Percentiles rank a stretch among this genome's conserved stretches.
Evolutionary conservation across 1,140 invertebrate species (phyloP).

Genomic region (Procambarus virginalis): DNA sequence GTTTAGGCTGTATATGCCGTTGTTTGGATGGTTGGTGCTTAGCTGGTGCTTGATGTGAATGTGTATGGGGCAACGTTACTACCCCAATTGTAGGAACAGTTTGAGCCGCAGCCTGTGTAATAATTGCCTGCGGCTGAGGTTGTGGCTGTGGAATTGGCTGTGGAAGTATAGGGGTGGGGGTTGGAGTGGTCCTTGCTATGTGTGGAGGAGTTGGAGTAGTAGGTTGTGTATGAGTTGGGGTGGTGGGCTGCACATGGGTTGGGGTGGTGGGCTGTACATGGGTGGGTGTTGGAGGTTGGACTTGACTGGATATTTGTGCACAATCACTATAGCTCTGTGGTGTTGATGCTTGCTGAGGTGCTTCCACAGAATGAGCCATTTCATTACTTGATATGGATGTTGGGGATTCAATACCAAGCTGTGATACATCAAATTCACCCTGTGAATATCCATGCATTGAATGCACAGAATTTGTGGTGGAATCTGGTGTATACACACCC

Average conservation of each 20-base stretch:
- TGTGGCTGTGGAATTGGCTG: conserved; percentile 69
- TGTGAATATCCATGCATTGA: conserved; percentile 83
- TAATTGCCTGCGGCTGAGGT: conserved; percentile 46
- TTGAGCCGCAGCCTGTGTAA: conserved; percentile 49
- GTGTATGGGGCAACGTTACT: conserved; percentile 69
- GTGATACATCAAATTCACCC: conserved; percentile 87
- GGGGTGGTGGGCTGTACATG: conserved; percentile 71
- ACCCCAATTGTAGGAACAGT: conserved; percentile 59
- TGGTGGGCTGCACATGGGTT: conserved; percentile 72
- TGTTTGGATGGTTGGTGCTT: conserved; percentile 69
- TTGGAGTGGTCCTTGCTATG: conserved; percentile 66
- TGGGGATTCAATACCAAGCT: conserved; percentile 89
- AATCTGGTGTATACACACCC: conserved; percentile 89
- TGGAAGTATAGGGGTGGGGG: conserved; percentile 71
- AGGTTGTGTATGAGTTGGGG: conserved; percentile 73
- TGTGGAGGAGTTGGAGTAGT: conserved; percentile 74
- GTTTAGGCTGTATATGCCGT: conserved; percentile 70
- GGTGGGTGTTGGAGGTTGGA: conserved; percentile 70
- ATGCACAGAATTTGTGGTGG: conserved; percentile 88
- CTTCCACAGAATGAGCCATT: conserved; percentile 76
- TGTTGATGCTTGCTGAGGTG: conserved; percentile 71
- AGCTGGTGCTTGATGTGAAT: conserved; percentile 69
- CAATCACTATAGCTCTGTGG: conserved; percentile 72
- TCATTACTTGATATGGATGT: conserved; percentile 88
- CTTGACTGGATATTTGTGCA: conserved; percentile 72